Evolutionary conservation across 2,888 invertebrate species (phyloP), one percentile per base, ranked within the genome.

Genomic region (Nemapogon koenigi): DNA sequence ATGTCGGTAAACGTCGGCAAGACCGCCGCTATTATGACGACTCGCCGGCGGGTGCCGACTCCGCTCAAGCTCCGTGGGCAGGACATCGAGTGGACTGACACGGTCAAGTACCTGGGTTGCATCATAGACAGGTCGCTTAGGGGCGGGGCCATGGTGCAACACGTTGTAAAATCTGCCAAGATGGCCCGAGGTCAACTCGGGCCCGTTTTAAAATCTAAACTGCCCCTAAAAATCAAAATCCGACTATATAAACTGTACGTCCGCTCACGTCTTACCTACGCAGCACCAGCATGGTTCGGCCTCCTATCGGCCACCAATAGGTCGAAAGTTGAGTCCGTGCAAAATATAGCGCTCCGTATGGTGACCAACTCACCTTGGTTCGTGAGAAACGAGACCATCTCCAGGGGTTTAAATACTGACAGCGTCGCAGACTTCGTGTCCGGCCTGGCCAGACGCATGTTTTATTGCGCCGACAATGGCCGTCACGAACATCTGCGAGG

Each of bases 391-490:
- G 2, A 30, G 7, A 19, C 18, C 18, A 30, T 31, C 18, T 10
- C 25, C 10, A 22, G 33, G 25, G 42, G 41, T 35, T 22, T 43
- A 1, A 22, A 28, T 6, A 33, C 39, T 13, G 43, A 46, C 25
- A 36, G 26, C 28, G 31, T 44, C 19, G 42, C 41, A 2, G 36
- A 32, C 16, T 39, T 39, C 37, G 22, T 42, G 7, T 0, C 1
- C 1, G 15, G 41, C 0, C 35, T 43, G 10, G 36, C 40, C 2
- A 2, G 2, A 1, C 1, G 4, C 4, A 13, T 40, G 14, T 41
- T 39, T 22, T 22, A 2, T 6, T 29, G 35, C 0, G 38, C 36
- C 1, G 44, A 38, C n/a, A 11, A 16, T 3, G 36, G 31, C 3
- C 1, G 3, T 2, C n/a, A 8, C n/a, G 18, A 18, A 6, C 38